These are phyloP conservation scores for Sylvilagus floridanus DNA, from an alignment of 2,797 vertebrate species.

Conservation along the genomic window DNA sequence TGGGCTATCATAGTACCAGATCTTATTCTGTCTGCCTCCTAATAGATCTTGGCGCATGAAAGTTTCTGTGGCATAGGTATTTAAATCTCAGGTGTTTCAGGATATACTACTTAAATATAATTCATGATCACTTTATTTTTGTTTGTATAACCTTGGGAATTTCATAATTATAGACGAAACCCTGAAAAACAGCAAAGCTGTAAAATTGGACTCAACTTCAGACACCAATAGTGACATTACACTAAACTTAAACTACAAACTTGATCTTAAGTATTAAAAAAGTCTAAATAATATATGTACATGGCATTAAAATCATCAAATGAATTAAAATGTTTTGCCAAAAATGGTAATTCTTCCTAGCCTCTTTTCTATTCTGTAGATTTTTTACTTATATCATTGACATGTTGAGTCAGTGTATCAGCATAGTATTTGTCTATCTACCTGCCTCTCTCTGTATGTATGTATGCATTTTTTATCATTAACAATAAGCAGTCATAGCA, in stretches of 20 bases:
- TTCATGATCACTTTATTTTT: background rate
- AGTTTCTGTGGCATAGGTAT: background rate
- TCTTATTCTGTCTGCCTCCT: background rate
- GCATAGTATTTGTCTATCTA: background rate
- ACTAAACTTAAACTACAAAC: background rate
- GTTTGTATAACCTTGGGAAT: background rate
- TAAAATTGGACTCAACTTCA: background rate
- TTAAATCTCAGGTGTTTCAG: background rate
- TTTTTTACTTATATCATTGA: background rate
- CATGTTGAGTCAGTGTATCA: background rate
- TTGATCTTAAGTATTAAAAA: background rate
- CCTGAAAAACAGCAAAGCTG: background rate
- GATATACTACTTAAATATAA: background rate
- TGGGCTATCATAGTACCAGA: background rate
- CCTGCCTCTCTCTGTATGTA: background rate
- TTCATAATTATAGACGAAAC: constrained; percentile 31
- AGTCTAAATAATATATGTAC: background rate
- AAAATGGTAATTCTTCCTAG: background rate
- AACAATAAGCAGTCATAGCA: background rate
- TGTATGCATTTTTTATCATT: background rate
- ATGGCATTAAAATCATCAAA: background rate
- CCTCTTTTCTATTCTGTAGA: background rate
- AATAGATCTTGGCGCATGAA: background rate
- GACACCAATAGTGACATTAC: background rate
- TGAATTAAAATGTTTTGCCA: background rate